These are phyloP conservation scores for Drosophila ohnishii DNA, from an alignment of 1,140 invertebrate species.

Conservation along the genomic window DNA sequence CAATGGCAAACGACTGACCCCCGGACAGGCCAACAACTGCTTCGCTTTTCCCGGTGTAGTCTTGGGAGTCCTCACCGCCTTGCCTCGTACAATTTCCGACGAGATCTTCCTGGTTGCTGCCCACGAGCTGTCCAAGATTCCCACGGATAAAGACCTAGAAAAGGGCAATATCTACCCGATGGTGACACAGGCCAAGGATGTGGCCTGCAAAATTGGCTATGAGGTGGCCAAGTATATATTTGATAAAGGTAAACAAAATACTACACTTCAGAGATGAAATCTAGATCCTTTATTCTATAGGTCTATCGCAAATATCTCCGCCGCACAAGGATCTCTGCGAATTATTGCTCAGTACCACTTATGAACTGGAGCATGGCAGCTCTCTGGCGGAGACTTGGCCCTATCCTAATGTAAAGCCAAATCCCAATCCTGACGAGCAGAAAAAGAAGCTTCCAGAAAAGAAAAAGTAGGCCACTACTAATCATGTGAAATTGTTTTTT, in stretches of 20 bases:
- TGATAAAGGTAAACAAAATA: slow-evolving; percentile 86
- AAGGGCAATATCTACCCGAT: slow-evolving; percentile 96
- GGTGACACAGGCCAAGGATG: slow-evolving; percentile 91
- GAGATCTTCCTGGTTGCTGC: slow-evolving; percentile 95
- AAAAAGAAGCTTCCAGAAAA: background rate
- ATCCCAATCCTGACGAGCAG: background rate
- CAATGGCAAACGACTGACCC: slow-evolving; percentile 90
- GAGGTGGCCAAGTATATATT: slow-evolving; percentile 94
- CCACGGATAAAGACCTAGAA: slow-evolving; percentile 90
- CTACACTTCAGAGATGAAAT: too few relatives aligned
- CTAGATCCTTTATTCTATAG: slow-evolving; percentile 80
- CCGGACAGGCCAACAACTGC: slow-evolving; percentile 98
- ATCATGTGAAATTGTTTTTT: background rate
- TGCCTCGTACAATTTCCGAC: slow-evolving; percentile 92
- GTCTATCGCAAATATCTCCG: slow-evolving; percentile 89
- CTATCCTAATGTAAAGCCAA: slow-evolving; percentile 37
- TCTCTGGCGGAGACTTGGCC: slow-evolving; percentile 84
- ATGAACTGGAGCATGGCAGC: slow-evolving; percentile 87
- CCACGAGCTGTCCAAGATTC: slow-evolving; percentile 90
- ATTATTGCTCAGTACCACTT: slow-evolving; percentile 90
- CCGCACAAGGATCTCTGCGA: slow-evolving; percentile 88
- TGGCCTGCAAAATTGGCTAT: slow-evolving; percentile 93
- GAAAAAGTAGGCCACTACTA: slow-evolving; percentile 20
- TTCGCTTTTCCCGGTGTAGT: slow-evolving; percentile 98
- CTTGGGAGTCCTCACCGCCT: slow-evolving; percentile 90